phyloP scores from a whole-genome alignment of 2,113 vertebrate species.

The Odobenus rosmarus region DNA sequence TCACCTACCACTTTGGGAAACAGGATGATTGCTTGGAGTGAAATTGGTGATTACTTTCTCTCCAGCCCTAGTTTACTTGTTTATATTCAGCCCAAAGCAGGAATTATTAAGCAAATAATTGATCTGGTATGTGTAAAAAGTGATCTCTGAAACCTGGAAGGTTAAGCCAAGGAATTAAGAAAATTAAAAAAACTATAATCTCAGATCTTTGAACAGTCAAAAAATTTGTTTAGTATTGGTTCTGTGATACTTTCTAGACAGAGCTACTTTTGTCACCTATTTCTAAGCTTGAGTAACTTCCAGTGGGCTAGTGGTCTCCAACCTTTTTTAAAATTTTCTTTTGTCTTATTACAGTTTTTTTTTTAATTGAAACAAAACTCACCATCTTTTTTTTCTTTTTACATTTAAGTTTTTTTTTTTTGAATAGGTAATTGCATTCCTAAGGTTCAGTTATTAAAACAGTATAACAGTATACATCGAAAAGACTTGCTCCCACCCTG shows the following conservation, averaged over 20 bases:
- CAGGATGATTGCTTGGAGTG: background rate
- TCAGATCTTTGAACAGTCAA: background rate
- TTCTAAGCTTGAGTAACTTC: background rate
- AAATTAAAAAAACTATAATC: constrained; percentile 32
- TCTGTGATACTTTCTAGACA: background rate
- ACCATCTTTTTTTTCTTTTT: background rate
- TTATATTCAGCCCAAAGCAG: background rate
- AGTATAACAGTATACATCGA: background rate
- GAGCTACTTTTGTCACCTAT: background rate
- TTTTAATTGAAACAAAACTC: background rate
- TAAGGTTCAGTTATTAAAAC: background rate
- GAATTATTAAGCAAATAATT: constrained; percentile 1
- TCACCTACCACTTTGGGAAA: background rate
- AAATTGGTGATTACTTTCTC: background rate
- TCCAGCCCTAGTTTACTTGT: background rate
- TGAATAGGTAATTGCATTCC: constrained; percentile 6
- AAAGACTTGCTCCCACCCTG: background rate
- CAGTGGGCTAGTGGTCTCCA: background rate
- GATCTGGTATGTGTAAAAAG: background rate
- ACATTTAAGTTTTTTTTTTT: constrained; percentile 31
- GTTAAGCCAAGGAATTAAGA: constrained; percentile 21
- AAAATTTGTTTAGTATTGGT: background rate
- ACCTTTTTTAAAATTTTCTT: background rate
- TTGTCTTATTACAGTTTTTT: background rate
- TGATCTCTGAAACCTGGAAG: background rate